phyloP scores from a whole-genome alignment of 2,113 vertebrate genomes.

The Rana temporaria region DNA sequence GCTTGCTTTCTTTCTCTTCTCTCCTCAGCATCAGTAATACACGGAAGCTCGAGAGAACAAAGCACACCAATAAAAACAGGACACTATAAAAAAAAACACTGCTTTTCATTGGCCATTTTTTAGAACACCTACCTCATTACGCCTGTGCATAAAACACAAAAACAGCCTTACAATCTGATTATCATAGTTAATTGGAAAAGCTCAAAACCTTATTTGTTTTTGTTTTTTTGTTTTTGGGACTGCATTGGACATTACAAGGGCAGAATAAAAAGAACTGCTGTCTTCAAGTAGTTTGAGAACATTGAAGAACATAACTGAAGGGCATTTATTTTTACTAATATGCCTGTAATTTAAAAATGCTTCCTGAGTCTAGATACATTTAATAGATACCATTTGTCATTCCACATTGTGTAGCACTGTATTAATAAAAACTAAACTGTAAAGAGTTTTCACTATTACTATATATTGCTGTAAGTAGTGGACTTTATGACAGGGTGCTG shows the following conservation, averaged over 20 bases:
- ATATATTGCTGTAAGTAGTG: not conserved
- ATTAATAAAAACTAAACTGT: conserved; percentile 27
- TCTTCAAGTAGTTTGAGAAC: not conserved
- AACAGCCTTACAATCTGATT: too few relatives aligned
- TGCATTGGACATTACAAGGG: not conserved
- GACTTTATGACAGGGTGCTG: not conserved
- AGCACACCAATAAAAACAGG: too few relatives aligned
- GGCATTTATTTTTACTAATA: conserved; percentile 43
- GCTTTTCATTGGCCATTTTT: too few relatives aligned
- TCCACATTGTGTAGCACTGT: not conserved
- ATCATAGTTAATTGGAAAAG: too few relatives aligned
- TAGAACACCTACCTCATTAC: too few relatives aligned
- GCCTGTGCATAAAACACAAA: too few relatives aligned
- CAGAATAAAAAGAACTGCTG: not conserved
- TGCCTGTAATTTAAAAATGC: conserved; percentile 44
- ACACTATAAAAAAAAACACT: too few relatives aligned
- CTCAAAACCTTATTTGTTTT: too few relatives aligned
- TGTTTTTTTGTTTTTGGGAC: too few relatives aligned
- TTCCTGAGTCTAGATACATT: conserved; percentile 11
- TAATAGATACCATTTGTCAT: conserved; percentile 48
- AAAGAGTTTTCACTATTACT: conserved; percentile 14
- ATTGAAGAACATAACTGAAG: not conserved
- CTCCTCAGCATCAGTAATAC: too few relatives aligned
- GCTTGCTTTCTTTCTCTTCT: too few relatives aligned
- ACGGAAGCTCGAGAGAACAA: too few relatives aligned